These are phyloP conservation scores for Euzetes globulus DNA, from an alignment of 2,888 invertebrate species.

Conservation along the genomic window DNA sequence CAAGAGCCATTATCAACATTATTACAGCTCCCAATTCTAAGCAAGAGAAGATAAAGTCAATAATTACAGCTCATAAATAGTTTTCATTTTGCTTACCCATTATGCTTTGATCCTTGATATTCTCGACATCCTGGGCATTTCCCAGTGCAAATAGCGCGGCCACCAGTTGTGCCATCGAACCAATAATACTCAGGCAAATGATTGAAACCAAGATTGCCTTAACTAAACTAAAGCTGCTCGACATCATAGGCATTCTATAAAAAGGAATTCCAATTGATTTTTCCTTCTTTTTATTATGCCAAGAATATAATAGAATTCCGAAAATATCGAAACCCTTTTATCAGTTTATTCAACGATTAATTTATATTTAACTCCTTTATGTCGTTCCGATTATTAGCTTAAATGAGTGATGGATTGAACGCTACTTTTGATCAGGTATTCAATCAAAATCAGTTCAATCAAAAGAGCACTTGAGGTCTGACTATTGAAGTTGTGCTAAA, in stretches of 20 bases:
- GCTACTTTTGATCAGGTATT: background rate
- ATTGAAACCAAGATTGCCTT: constrained; percentile 13
- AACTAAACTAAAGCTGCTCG: constrained; percentile 19
- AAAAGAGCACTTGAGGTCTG: background rate
- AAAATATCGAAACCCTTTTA: no score
- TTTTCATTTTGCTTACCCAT: constrained; percentile 1
- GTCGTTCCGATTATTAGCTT: background rate
- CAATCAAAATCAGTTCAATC: background rate
- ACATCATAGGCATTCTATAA: background rate
- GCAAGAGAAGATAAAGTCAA: no score
- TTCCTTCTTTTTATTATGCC: no score
- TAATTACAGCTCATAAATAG: no score
- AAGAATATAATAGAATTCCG: no score
- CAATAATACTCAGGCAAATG: constrained; percentile 29
- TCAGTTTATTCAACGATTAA: background rate
- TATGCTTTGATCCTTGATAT: background rate
- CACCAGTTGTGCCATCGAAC: constrained; percentile 29
- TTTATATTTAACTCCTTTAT: background rate
- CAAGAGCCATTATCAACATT: constrained; percentile 32
- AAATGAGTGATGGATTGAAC: background rate
- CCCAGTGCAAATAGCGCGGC: constrained; percentile 30
- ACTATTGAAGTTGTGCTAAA: background rate
- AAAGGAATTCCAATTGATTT: no score
- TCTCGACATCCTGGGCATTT: constrained; percentile 28
- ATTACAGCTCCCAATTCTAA: constrained; percentile 29